phyloP scores from a whole-genome alignment of 2,888 invertebrate species.

The Syrphus vitripennis region DNA sequence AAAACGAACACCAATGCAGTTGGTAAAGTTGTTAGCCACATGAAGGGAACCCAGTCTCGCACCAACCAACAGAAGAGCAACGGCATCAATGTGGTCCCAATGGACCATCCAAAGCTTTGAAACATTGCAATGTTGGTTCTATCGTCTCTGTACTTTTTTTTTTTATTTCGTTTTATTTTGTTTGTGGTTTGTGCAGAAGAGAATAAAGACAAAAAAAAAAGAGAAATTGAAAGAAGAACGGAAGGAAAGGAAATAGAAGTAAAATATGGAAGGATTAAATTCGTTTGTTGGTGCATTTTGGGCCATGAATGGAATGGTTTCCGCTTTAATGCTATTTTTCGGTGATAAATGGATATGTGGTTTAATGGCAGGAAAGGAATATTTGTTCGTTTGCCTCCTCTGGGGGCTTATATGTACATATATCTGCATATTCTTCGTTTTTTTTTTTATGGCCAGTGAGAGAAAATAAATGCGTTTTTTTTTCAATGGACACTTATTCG shows the following conservation, averaged over 20 bases:
- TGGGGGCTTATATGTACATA: constrained; percentile 23
- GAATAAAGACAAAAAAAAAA: neutral
- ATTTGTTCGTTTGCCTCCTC: no score
- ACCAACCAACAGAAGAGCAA: constrained; percentile 82
- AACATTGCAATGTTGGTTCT: constrained; percentile 82
- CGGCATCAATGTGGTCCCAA: constrained; percentile 82
- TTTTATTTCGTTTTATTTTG: no score
- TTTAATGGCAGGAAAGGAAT: constrained; percentile 35
- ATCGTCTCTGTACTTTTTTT: constrained; percentile 81
- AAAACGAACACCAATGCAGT: constrained; percentile 80
- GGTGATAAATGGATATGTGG: constrained; percentile 57
- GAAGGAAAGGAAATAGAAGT: constrained; percentile 42
- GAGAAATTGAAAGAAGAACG: constrained; percentile 31
- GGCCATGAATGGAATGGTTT: no score
- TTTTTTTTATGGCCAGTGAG: no score
- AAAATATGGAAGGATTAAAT: constrained; percentile 63
- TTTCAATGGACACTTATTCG: constrained; percentile 79
- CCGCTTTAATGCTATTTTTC: constrained; percentile 58
- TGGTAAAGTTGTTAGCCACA: constrained; percentile 82
- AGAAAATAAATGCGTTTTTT: no score
- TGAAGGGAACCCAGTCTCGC: constrained; percentile 82
- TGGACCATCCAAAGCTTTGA: constrained; percentile 82
- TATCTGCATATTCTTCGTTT: no score
- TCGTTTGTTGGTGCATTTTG: no score
- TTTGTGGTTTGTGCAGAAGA: constrained; percentile 50